Conservation (phyloP, 2,888 invertebrate species). For the Trichogramma evanescens region DNA sequence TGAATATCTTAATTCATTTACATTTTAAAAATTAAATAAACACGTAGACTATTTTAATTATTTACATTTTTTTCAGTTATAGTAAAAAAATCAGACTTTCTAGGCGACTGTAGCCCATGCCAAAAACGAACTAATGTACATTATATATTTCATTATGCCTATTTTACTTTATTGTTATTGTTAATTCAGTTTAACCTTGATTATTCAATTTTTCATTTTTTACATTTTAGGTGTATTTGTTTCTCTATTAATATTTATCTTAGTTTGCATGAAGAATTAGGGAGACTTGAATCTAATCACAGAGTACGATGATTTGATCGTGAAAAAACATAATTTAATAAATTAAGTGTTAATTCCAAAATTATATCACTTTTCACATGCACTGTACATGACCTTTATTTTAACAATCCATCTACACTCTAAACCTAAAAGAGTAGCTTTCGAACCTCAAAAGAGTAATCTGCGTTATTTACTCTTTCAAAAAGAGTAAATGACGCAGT, state of each 20-base stretch:
- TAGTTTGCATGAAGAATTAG: constrained; percentile 21
- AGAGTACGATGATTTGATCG: constrained; percentile 39
- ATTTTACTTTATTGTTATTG: constrained; percentile 16
- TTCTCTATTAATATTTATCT: neutral
- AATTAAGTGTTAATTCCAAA: constrained; percentile 29
- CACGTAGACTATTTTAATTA: constrained; percentile 32
- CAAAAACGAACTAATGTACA: constrained; percentile 27
- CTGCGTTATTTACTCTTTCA: too few relatives aligned
- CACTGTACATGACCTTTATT: too few relatives aligned
- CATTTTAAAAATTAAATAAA: constrained; percentile 41
- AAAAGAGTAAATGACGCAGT: too few relatives aligned
- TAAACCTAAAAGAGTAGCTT: too few relatives aligned
- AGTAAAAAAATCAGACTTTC: constrained; percentile 47
- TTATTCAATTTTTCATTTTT: neutral
- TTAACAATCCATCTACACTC: too few relatives aligned
- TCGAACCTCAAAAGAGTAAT: too few relatives aligned
- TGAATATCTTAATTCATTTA: constrained; percentile 44
- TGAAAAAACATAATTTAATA: constrained; percentile 23
- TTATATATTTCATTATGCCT: constrained; percentile 13
- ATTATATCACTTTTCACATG: constrained; percentile 18
- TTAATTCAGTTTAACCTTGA: constrained; percentile 7
- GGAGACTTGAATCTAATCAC: constrained; percentile 41
- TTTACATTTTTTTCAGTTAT: constrained; percentile 30
- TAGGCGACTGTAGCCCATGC: constrained; percentile 39
- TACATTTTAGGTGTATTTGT: constrained; percentile 1